These are phyloP conservation scores for Zootoca vivipara DNA, from an alignment of 2,113 vertebrate genomes.

Conservation along the genomic window DNA sequence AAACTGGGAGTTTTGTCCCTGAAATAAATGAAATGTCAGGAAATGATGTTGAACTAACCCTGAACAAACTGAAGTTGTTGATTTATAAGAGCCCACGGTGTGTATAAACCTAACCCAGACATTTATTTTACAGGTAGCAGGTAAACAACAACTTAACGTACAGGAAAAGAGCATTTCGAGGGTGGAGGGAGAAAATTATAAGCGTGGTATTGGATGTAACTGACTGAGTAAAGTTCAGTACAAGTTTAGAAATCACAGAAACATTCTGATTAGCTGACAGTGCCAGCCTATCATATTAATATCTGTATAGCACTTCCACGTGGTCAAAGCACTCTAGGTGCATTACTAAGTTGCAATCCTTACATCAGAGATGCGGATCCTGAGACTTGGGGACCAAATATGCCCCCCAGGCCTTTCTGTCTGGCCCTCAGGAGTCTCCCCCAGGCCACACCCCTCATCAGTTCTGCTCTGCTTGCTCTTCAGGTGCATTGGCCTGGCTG, in stretches of 20 bases:
- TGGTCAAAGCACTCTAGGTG: background rate
- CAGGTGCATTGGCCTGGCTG: too few relatives aligned
- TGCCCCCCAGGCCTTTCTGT: background rate
- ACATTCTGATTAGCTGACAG: background rate
- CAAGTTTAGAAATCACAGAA: background rate
- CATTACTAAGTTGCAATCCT: background rate
- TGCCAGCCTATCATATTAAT: background rate
- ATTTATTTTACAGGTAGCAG: conserved; percentile 24
- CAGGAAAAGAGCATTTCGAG: conserved; percentile 14
- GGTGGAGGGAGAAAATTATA: conserved; percentile 7
- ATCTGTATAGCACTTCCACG: background rate
- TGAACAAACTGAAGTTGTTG: conserved; percentile 3
- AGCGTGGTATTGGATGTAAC: background rate
- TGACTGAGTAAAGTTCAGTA: background rate
- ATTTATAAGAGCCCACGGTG: conserved; percentile 23
- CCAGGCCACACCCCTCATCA: too few relatives aligned
- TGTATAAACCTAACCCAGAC: conserved; percentile 36
- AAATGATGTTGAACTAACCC: background rate
- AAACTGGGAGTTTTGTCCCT: conserved; percentile 21
- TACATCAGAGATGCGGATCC: background rate
- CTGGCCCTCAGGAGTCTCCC: too few relatives aligned
- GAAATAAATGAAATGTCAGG: conserved; percentile 35
- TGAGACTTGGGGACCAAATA: background rate
- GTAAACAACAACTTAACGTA: conserved; percentile 44
- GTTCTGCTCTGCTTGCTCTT: too few relatives aligned